Base-by-base conservation (phyloP, 2,113 vertebrate genomes). In the Theristicus caerulescens region DNA sequence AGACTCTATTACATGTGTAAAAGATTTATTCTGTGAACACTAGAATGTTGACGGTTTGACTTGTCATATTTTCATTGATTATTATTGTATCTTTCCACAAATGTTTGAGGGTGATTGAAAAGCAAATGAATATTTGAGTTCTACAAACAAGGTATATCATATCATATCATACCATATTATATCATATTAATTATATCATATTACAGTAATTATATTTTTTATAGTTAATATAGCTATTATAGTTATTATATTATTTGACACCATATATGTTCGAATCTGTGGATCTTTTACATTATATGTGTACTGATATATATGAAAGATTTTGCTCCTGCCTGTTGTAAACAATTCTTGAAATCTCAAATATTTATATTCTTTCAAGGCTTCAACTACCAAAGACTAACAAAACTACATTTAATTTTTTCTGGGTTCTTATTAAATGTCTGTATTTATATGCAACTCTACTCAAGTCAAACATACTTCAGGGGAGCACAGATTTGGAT, bases 401-500 rank as follows among this genome's bases (percentile, higher is more conserved):
- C 22, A 94, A 49, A 22, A 20, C 3, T 51, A 44, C 20, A 31
- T 58, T 79, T 36, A 59, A 38, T 71, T 82, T n/a, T 79, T 62
- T 13, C 17, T 76, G 22, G 4, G 11, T 54, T 44, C 27, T 65
- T 70, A 73, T 52, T 88, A 90, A 76, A 80, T 26, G 6, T n/a
- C 40, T 78, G 16, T 18, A 62, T 85, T 58, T 67, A 79, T 72
- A 65, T 52, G 29, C 24, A 72, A 27, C 9, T 58, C 46, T 69
- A 25, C 61, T 94, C 8, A 93, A 95, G 79, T 96, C 84, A 93
- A 96, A 92, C 21, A 36, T n/a, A 55, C 51, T 94, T 97, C 86
- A 46, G 47, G 31, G 69, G 20, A 96, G 46, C 57, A 90, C 44
- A 62, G 66, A 82, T 96, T 47, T 72, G n/a, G 24, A 76, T 55